Evolutionary conservation across 2,888 invertebrate genomes (phyloP), one percentile per base, ranked within the genome.

Genomic region (Gerris lacustris): DNA sequence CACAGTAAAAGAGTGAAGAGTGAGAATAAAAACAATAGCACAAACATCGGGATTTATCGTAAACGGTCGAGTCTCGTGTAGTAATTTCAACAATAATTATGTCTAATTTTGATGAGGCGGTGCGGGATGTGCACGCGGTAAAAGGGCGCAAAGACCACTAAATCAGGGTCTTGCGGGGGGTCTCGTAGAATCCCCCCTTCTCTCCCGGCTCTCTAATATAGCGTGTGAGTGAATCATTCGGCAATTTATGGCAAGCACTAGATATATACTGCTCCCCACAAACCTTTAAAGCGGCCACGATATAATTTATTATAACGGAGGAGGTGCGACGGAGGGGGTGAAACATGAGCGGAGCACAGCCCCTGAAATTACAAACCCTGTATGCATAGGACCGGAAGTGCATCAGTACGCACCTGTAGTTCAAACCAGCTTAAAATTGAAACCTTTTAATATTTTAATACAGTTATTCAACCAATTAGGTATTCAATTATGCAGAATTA

Each of bases 151-250:
- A 11, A 55, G 55, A 55, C 55, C 55, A 55, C 55, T 55, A 55
- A 55, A 55, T 55, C 55, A 55, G 55, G 15, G 55, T 9, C 11
- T 55, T 55, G 31, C 31, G 31, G 31, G 31, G 31, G 31, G 31
- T 31, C 31, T 31, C 31, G 31, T 31, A 31, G 31, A 31, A 31
- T 31, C 31, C 31, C 31, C 31, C 31, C 31, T 31, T 31, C 31
- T 31, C 31, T 31, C 31, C 31, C 31, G 31, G 15, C 15, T 15
- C 55, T 55, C 55, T 55, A 55, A 55, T 55, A 55, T 55, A 55
- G 55, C 55, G 55, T 55, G 55, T 55, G 55, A 55, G 55, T 55
- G 55, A 55, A 55, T 55, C 55, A 55, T 55, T 55, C 15, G 55
- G 55, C 55, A 55, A 55, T 55, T 55, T 55, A 55, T 55, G 9